A percentile compares a stretch with the other conserved stretches of the same genome.
Evolutionary conservation across 2,113 vertebrate genomes (phyloP).

Genomic region (Mystacornis crossleyi): DNA sequence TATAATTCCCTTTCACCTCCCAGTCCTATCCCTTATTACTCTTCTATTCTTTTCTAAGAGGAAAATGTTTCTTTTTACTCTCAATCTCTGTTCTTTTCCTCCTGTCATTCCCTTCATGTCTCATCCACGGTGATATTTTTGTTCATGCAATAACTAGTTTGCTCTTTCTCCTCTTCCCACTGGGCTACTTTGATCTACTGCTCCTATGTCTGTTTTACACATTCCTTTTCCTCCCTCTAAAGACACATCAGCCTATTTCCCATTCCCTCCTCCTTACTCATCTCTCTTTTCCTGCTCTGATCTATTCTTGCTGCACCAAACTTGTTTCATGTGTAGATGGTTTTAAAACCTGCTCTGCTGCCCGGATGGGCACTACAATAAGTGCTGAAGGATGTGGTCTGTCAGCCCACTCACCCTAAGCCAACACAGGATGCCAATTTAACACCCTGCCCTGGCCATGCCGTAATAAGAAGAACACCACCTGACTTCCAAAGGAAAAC

Average conservation of each 20-base stretch:
- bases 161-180: conserved; percentile 51
- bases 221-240: conserved; percentile 32
- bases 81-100: conserved; percentile 9
- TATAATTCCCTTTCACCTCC: conserved; percentile 39
- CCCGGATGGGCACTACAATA: neutral
- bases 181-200: conserved; percentile 45
- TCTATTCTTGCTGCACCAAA: conserved; percentile 34
- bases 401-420: neutral
- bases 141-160: conserved; percentile 36
- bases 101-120: conserved; percentile 31
- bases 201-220: conserved; percentile 11
- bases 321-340: neutral
- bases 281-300: conserved; percentile 32
- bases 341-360: conserved; percentile 2
- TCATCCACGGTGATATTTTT: conserved; percentile 22
- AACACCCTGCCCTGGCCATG: neutral
- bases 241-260: conserved; percentile 35
- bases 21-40: conserved; percentile 19
- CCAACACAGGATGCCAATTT: neutral
- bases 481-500: neutral
- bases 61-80: conserved; percentile 24
- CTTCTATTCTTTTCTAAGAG: neutral
- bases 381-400: neutral
- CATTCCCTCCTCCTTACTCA: conserved; percentile 34
- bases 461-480: neutral